These are phyloP conservation scores for Galbula dea DNA, from an alignment of 2,113 vertebrate species.

Conservation along the genomic window DNA sequence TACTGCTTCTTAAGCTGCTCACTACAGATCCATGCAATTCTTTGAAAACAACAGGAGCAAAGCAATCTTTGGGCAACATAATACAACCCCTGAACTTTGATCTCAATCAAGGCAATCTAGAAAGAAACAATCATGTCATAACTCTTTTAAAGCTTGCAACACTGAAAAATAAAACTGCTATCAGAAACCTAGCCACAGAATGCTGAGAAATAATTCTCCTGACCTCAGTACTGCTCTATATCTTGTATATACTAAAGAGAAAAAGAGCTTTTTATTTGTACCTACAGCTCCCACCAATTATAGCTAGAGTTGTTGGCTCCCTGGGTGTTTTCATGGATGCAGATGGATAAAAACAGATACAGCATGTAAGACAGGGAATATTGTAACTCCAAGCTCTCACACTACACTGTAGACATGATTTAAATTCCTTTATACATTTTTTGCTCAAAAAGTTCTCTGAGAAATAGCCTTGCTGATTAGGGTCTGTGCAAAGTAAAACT, in stretches of 20 bases:
- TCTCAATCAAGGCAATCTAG: conserved; percentile 1
- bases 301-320: not conserved
- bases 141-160: not conserved
- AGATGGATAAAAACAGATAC: conserved; percentile 11
- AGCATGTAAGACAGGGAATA: not conserved
- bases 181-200: not conserved
- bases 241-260: conserved; percentile 19
- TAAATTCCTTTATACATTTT: not conserved
- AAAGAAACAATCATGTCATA: conserved; percentile 3
- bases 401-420: not conserved
- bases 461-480: not conserved
- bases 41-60: not conserved
- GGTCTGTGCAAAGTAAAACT: not conserved
- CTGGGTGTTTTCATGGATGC: not conserved
- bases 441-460: not conserved
- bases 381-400: not conserved
- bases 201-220: not conserved
- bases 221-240: not conserved
- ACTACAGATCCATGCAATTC: not conserved
- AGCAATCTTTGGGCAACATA: not conserved
- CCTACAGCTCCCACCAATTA: not conserved
- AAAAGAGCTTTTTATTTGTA: conserved; percentile 20
- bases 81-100: not conserved
- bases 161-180: not conserved
- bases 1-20: not conserved